Base-by-base conservation (phyloP, 64 coral and sea anemone genomes). In the Porites lutea region DNA sequence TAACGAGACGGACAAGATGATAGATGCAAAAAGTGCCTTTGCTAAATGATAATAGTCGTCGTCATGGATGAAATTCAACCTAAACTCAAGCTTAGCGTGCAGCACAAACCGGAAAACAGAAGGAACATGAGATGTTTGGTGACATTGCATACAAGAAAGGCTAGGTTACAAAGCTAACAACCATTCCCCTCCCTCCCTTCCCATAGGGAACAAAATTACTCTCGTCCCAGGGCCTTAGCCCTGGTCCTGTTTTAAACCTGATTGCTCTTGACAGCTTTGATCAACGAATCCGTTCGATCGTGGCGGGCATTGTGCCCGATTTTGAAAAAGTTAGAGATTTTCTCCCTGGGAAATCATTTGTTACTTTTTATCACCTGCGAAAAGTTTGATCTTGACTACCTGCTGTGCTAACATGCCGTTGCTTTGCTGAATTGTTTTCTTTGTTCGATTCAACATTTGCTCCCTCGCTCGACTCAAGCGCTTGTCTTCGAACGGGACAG, bases 401-500 rank as follows among this genome's bases (percentile, higher is more conserved):
- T 10, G 52, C 8, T 48, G 81, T 48, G 63, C 62, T 68, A 48
- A 63, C 59, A 84, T 84, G 81, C 16, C 47, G 46, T 52, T 19
- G 67, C 37, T 11, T 22, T 5, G 15, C 14, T 84, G 81, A 84
- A 5, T 69, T 84, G 21, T 4, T 67, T 84, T 13, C 63, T 68
- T 69, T 69, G 61, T 84, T 20, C 62, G 49, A 51, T 37, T 37
- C 27, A 37, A 50, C 61, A 84, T 84, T 37, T 84, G 81, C 7
- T 47, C 62, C 81, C 60, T 27, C 60, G 79, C 54, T 59, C 10
- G 22, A 80, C 54, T 23, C 21, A 18, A 12, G 43, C 68, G 22
- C 12, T 74, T 83, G 81, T 84, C 81, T 84, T 84, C 81, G 47
- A 84, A 84, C 81, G 81, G 81, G 81, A 84, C 81, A 44, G 63